A percentile compares a stretch with the other conserved stretches of the same genome.
phyloP scores from a whole-genome alignment of 2,888 invertebrate species.

The Diarsia brunnea region DNA sequence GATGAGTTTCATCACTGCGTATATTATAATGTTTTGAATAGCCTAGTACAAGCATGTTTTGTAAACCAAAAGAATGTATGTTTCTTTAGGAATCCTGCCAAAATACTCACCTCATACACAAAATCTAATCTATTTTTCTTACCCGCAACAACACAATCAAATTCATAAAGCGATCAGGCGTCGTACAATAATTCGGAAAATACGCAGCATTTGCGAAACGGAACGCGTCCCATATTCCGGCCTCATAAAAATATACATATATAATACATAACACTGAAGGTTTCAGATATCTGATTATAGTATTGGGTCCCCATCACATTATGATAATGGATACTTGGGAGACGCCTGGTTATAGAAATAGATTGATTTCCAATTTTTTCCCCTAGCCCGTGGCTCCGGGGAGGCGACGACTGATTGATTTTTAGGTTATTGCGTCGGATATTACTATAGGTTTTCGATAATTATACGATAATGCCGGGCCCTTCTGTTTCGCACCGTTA shows the following conservation, averaged over 20 bases:
- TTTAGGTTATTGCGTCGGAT: constrained; percentile 75
- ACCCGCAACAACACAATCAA: constrained; percentile 59
- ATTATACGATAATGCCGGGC: constrained; percentile 70
- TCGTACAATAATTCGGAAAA: constrained; percentile 68
- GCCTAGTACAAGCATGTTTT: background rate
- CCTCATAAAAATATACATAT: constrained; percentile 83
- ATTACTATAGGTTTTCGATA: constrained; percentile 75
- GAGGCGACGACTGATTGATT: constrained; percentile 78
- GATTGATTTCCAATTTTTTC: constrained; percentile 87
- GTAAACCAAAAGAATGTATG: background rate
- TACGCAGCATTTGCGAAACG: constrained; percentile 77
- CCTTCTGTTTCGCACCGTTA: constrained; percentile 60
- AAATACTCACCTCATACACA: constrained; percentile 32
- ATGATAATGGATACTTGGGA: constrained; percentile 85
- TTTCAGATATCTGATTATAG: constrained; percentile 86
- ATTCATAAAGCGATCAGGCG: constrained; percentile 68
- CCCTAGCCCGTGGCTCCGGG: constrained; percentile 67
- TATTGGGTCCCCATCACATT: constrained; percentile 85
- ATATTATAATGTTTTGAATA: background rate
- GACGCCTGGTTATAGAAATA: constrained; percentile 85
- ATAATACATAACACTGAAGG: constrained; percentile 80
- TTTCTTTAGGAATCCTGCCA: background rate
- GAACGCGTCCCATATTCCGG: constrained; percentile 76
- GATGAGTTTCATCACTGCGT: background rate
- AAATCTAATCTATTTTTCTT: constrained; percentile 45